These are phyloP conservation scores for Erebia ligea DNA, from an alignment of 2,888 invertebrate genomes.

Conservation along the genomic window DNA sequence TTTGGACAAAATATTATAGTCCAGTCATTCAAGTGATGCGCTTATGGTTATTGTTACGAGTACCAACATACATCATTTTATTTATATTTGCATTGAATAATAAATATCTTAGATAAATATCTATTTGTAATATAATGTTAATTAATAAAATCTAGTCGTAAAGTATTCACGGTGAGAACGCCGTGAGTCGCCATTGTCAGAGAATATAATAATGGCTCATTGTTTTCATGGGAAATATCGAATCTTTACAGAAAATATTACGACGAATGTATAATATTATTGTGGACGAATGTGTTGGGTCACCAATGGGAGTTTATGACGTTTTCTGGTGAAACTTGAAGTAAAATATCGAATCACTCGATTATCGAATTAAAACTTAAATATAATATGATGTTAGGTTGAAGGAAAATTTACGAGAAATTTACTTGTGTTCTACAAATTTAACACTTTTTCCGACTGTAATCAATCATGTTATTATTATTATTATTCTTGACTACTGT, in stretches of 20 bases:
- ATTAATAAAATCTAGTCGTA: conserved; percentile 10
- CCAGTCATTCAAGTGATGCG: no score
- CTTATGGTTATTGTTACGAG: no score
- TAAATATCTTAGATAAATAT: not conserved
- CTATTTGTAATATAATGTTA: not conserved
- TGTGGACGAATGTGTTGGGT: not conserved
- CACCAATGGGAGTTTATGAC: not conserved
- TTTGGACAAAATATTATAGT: no score
- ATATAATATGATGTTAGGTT: not conserved
- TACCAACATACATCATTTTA: no score
- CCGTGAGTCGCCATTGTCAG: conserved; percentile 22
- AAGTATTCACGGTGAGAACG: conserved; percentile 18
- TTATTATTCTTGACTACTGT: no score
- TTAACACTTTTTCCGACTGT: no score
- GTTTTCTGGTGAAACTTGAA: not conserved
- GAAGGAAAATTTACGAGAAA: not conserved
- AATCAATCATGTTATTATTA: no score
- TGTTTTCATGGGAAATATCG: conserved; percentile 35
- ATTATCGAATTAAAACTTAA: no score
- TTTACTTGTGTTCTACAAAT: no score
- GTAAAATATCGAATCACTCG: not conserved
- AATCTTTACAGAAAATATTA: not conserved
- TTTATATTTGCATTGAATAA: no score
- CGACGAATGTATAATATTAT: not conserved
- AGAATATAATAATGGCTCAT: conserved; percentile 30